phyloP scores from a whole-genome alignment of 2,113 vertebrate species.

The Echinops telfairi region DNA sequence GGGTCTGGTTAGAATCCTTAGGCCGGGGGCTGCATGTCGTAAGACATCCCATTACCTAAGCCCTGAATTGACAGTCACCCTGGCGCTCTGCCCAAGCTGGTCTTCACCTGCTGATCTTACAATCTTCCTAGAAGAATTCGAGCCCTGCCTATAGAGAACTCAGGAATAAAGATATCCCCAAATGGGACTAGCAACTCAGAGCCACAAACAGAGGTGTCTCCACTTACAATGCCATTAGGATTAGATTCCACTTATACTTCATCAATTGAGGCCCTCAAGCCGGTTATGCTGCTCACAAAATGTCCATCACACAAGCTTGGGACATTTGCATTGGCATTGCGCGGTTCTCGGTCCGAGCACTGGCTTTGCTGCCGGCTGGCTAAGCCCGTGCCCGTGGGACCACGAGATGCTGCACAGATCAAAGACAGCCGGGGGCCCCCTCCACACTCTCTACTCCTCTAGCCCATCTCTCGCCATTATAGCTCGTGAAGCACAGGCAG shows the following conservation, averaged over 20 bases:
- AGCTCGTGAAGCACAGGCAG: neutral
- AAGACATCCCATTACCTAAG: neutral
- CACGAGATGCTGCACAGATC: neutral
- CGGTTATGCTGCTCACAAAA: neutral
- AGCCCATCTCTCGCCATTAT: neutral
- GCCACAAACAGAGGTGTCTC: neutral
- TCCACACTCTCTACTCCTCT: neutral
- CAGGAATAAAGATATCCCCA: slow-evolving; percentile 5
- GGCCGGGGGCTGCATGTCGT: neutral
- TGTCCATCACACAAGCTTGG: neutral
- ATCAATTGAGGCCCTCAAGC: neutral
- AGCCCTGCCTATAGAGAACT: neutral
- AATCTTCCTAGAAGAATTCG: neutral
- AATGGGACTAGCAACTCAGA: neutral
- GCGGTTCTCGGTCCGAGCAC: neutral
- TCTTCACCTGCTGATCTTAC: neutral
- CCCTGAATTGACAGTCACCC: neutral
- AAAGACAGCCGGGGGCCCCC: neutral
- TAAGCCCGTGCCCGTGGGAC: neutral
- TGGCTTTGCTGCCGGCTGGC: neutral
- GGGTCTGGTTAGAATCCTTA: neutral
- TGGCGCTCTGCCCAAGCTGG: neutral
- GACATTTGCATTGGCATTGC: fast-evolving
- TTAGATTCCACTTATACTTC: neutral
- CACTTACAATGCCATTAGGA: neutral